Evolutionary conservation across 2,888 invertebrate genomes (phyloP), one percentile per base, ranked within the genome.

Genomic region (Unio pictorum): DNA sequence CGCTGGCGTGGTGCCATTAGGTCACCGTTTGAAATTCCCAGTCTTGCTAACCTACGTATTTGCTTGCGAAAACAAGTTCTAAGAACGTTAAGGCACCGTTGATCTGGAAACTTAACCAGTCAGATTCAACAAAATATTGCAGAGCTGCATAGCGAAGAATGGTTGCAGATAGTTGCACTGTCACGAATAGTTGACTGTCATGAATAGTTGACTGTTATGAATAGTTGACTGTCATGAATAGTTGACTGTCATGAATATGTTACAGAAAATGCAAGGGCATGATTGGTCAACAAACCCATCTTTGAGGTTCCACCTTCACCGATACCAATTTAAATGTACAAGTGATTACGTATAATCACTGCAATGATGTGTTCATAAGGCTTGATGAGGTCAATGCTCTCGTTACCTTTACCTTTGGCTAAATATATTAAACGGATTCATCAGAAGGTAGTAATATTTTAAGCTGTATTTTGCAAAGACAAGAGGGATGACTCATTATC

Each of bases 351-450:
- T 72, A 69, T 71, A n/a, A 67, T 76, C 5, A 66, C 30, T 58
- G 56, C 18, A 67, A 65, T 45, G 81, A 82, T 72, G 78, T 80
- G 11, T 55, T 75, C 17, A 28, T 60, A 11, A 65, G 81, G 15
- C 63, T 81, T 17, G 68, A 75, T 54, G 73, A 78, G n/a, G 64
- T 79, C 55, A 78, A 79, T 69, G 80, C 82, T 23, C 54, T 59
- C 66, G 73, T 84, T 26, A 84, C 82, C 1, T 81, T 79, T 1
- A 61, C 64, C 18, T 81, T 75, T 73, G 84, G 82, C 3, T 23
- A 30, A 15, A 69, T 82, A 18, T 59, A 82, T 7, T 83, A 83
- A 61, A 64, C 82, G 64, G 82, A 82, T 62, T 84, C 83, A 18
- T 83, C 81, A 3, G 83, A 82, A 64, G 82, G 72, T 28, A 55